Base-by-base conservation (phyloP, 2,888 invertebrate genomes). In the Pandemis cinnamomeana region DNA sequence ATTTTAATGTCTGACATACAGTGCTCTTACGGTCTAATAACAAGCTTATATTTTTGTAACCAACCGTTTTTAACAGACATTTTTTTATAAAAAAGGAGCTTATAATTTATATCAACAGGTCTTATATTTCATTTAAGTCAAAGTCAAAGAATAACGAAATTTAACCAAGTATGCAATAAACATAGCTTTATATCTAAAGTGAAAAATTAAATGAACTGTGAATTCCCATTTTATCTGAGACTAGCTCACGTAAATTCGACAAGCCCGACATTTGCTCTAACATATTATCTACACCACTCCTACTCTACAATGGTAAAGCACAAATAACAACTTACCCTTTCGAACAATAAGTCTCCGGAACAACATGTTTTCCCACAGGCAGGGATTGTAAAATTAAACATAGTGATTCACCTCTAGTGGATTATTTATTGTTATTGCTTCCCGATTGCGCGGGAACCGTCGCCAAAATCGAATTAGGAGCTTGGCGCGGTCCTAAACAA, bases 401-500 rank as follows among this genome's bases (percentile, higher is more conserved):
- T 77, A 80, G 77, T 81, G 84, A 89, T 87, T 87, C 83, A 88
- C 86, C 86, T 88, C 83, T 82, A 84, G 85, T 77, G 82, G 83
- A 84, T 84, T 90, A 91, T 92, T 91, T 91, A 91, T 89, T 89
- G 88, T 90, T 90, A 91, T 91, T 88, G 85, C 86, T 82, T 81
- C 81, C 84, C 83, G 89, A 91, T 90, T 90, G 88, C 87, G 86
- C 87, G 86, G 84, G 84, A 84, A 82, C 83, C 86, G 85, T 86
- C 87, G 83, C 86, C 87, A 79, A 88, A 91, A 93, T 93, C 89
- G 87, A 93, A 92, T 93, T 92, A 93, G 87, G 79, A 86, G 84
- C 83, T 87, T 87, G 83, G 83, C 85, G 84, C 86, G 86, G 87
- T 90, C 92, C 93, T 93, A 92, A 92, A 93, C 91, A 93, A 94